Base-by-base conservation (phyloP, 53 echinoderm and acorn worm species). In the Henricia sp. region DNA sequence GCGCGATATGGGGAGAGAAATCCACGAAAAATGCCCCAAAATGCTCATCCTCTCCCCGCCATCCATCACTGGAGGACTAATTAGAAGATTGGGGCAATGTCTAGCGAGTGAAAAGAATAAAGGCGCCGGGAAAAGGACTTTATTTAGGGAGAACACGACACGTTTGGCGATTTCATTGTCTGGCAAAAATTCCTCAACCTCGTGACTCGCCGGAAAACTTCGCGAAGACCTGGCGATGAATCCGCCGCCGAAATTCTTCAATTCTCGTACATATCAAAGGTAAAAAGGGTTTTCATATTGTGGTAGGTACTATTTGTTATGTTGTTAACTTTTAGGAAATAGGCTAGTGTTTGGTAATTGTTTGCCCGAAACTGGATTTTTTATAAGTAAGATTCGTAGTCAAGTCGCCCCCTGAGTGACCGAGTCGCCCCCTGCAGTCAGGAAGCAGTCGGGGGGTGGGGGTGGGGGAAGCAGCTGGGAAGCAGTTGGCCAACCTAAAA, bases 1-100 rank as follows among this genome's bases (percentile, higher is more conserved):
- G 86, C 86, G 76, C 75, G 76, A 67, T 37, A 68, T 86, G 86
- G 86, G 75, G 67, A 75, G 75, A 75, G 46, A 86, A 74, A 86
- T 52, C 75, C 74, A 26, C 46, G 16, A 34, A 75, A 76, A 86
- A 53, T 75, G 86, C 86, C 76, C 76, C 65, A 68, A 75, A 76
- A 75, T 75, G 46, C 50, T 16, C 63, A 35, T n/a, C 46, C 64
- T 80, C 80, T 64, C 80, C 80, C 51, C 36, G 33, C 80, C 5
- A 80, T 80, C 80, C 32, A 80, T 37, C 30, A 63, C 80, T 80
- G 80, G 80, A 80, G 80, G 64, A 80, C 80, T 80, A 64, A 64
- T 64, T 80, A 80, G 80, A 80, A 64, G 16, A 46, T 64, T 50
- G 65, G 80, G 80, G 80, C 80, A 46, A 57, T 34, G 33, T 38